Evolutionary conservation across 2,113 vertebrate genomes (phyloP).

Genomic region (Semicossyphus pulcher): DNA sequence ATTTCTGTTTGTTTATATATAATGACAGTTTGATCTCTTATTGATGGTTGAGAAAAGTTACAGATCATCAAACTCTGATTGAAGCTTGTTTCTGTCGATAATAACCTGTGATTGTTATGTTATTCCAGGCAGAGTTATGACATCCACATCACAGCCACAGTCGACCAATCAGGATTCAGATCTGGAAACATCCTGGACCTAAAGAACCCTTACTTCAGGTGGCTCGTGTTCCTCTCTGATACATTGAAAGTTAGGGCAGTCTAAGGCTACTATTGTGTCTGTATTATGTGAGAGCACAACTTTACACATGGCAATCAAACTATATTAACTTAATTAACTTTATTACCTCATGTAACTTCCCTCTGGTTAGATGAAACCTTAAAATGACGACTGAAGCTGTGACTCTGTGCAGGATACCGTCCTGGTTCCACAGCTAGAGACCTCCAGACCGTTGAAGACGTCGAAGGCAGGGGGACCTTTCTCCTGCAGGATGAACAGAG

Average conservation of each 20-base stretch:
- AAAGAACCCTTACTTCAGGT: conserved; percentile 87
- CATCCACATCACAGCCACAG: conserved; percentile 84
- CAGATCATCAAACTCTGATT: too few species aligned
- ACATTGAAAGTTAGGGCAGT: not conserved
- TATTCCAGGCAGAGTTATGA: conserved; percentile 85
- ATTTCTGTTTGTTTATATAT: too few species aligned
- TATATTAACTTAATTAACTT: too few species aligned
- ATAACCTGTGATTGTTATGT: not conserved
- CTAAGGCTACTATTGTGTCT: too few species aligned
- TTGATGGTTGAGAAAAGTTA: too few species aligned
- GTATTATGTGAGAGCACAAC: too few species aligned
- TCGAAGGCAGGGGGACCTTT: not conserved
- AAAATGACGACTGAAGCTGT: not conserved
- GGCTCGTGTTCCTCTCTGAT: not conserved
- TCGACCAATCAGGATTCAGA: conserved; percentile 87
- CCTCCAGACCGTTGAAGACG: too few species aligned
- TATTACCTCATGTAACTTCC: too few species aligned
- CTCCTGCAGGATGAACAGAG: not conserved
- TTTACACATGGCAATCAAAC: too few species aligned
- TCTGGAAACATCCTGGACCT: conserved; percentile 86
- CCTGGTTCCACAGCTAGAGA: conserved; percentile 32
- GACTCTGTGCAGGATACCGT: conserved; percentile 22
- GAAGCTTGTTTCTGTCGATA: too few species aligned
- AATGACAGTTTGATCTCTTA: too few species aligned
- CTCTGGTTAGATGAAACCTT: too few species aligned